A percentile compares a stretch with the other conserved stretches of the same genome.
Evolutionary conservation across 2,888 invertebrate species (phyloP).

Genomic region (Drosophila putrida): DNA sequence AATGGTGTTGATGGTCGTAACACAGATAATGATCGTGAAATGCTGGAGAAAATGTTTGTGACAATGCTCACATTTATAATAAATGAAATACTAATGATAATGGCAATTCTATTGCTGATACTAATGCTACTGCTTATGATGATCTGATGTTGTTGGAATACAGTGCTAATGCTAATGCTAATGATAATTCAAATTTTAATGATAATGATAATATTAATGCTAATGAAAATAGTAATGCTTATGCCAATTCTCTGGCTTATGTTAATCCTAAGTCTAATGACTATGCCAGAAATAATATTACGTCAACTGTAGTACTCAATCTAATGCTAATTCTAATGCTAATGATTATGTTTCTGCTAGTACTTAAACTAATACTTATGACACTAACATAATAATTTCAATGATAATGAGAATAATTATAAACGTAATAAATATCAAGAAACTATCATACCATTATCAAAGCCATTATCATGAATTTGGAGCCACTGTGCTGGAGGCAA

Average conservation of each 20-base stretch:
- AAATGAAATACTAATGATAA: neutral
- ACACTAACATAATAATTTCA: neutral
- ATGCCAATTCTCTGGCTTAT: neutral
- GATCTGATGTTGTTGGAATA: too few relatives aligned
- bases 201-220: neutral
- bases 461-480: neutral
- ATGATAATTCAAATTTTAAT: neutral
- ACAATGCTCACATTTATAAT: neutral
- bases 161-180: neutral
- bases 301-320: too few relatives aligned
- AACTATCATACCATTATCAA: neutral
- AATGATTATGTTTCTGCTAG: neutral
- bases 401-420: neutral
- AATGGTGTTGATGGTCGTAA: neutral
- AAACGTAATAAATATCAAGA: neutral
- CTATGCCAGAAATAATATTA: too few relatives aligned
- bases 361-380: neutral
- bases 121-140: too few relatives aligned
- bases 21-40: neutral
- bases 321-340: neutral
- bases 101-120: neutral
- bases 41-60: neutral
- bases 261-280: neutral
- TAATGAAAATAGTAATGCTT: neutral
- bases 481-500: slow-evolving; percentile 63